phyloP scores from a whole-genome alignment of 1,140 invertebrate genomes.

The Rhagoletis zephyria region DNA sequence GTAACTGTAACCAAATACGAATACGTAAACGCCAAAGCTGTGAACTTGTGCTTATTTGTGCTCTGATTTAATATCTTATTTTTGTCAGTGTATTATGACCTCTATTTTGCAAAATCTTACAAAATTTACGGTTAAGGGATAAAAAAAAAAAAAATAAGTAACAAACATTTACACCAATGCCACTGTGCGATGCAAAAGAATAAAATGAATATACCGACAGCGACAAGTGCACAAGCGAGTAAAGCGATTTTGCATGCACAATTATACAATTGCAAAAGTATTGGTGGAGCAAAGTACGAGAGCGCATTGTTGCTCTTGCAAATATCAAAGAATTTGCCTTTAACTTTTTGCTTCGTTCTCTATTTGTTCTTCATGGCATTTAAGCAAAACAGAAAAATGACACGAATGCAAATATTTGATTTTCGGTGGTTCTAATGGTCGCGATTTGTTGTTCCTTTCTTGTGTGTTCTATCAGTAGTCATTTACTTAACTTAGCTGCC shows the following conservation, averaged over 20 bases:
- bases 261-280: not conserved
- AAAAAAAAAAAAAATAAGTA: not conserved
- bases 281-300: constrained; percentile 14
- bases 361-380: no score
- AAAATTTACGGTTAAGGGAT: not conserved
- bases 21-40: no score
- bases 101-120: no score
- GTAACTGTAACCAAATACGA: no score
- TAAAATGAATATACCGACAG: constrained; percentile 4
- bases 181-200: not conserved
- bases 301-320: constrained; percentile 21
- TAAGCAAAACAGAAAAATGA: not conserved
- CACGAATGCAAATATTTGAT: constrained; percentile 1
- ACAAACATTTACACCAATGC: not conserved
- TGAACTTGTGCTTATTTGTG: no score
- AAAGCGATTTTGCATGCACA: constrained; percentile 27
- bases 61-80: no score
- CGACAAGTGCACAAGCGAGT: constrained; percentile 11
- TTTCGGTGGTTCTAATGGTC: not conserved
- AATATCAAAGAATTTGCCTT: constrained; percentile 5
- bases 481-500: no score
- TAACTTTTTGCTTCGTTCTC: not conserved
- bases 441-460: not conserved
- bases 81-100: no score
- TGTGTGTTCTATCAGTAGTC: no score